A percentile compares a stretch with the other conserved stretches of the same genome.
phyloP scores from a whole-genome alignment of 2,888 invertebrate species.

The Cheilosia grossa region DNA sequence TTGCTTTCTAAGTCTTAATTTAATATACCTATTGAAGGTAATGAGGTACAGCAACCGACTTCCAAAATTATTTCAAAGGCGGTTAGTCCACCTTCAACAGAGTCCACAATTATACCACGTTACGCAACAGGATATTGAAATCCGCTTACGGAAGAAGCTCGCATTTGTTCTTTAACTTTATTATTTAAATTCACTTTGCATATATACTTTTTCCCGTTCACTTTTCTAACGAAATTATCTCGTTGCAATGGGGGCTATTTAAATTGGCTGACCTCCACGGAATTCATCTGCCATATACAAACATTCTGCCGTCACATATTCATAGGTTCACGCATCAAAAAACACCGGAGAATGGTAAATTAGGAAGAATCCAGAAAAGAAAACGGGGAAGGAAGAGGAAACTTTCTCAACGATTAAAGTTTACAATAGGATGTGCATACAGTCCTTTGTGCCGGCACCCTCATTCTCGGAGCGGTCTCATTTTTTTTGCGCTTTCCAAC shows the following conservation, averaged over 20 bases:
- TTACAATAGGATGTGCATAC: conserved; percentile 64
- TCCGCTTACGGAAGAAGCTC: too few relatives aligned
- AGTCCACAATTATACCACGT: too few relatives aligned
- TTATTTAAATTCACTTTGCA: conserved; percentile 14
- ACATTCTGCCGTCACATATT: conserved; percentile 24
- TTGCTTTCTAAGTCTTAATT: too few relatives aligned
- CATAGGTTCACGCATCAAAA: conserved; percentile 62
- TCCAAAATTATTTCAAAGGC: too few relatives aligned
- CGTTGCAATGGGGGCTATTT: conserved; percentile 40
- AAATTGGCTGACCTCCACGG: conserved; percentile 32
- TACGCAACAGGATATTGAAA: too few relatives aligned
- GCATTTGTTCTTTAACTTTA: not conserved
- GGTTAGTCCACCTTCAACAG: too few relatives aligned
- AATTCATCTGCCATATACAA: conserved; percentile 9
- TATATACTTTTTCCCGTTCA: not conserved
- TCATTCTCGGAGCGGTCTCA: not conserved
- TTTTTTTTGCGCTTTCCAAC: conserved; percentile 21
- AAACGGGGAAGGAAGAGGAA: conserved; percentile 48
- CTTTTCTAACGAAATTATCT: conserved; percentile 25
- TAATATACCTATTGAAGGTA: too few relatives aligned
- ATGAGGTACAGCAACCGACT: too few relatives aligned
- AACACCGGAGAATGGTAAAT: conserved; percentile 35
- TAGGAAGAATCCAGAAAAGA: conserved; percentile 12
- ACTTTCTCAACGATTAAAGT: conserved; percentile 62
- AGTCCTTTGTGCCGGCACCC: conserved; percentile 6